Conservation (phyloP, 2,888 invertebrate species). For the Limnephilus auricula region DNA sequence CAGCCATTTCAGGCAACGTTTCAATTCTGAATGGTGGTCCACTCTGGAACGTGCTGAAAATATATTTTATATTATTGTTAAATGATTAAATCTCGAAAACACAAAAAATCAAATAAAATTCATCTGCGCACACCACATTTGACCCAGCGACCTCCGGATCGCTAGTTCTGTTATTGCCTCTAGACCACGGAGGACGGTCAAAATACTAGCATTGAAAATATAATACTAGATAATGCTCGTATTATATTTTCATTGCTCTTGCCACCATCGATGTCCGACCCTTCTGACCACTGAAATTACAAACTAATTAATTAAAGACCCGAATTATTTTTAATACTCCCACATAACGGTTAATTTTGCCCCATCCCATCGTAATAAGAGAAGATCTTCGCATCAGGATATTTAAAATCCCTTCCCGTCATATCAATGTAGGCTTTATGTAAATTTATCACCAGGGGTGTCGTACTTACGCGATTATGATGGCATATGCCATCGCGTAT, state of each 20-base stretch:
- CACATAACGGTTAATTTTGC: background rate
- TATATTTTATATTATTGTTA: no score
- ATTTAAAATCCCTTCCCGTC: slow-evolving; percentile 49
- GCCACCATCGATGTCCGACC: background rate
- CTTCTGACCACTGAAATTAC: background rate
- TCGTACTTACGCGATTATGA: slow-evolving; percentile 45
- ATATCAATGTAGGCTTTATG: slow-evolving; percentile 43
- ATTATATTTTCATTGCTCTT: background rate
- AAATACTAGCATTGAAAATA: no score
- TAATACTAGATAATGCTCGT: no score
- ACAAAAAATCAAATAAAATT: no score
- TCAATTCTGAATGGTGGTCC: no score
- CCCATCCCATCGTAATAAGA: background rate
- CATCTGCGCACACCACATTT: no score
- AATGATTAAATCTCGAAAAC: no score
- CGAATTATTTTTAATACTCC: background rate
- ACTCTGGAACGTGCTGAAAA: no score
- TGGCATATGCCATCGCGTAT: slow-evolving; percentile 28
- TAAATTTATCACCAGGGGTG: slow-evolving; percentile 45
- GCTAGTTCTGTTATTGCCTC: no score
- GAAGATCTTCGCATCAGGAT: slow-evolving; percentile 36
- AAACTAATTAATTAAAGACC: background rate
- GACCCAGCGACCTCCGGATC: no score
- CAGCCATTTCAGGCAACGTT: no score
- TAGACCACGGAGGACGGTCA: no score